These are phyloP conservation scores for Exaiptasia diaphana DNA, from an alignment of 64 coral and sea anemone genomes.

Conservation along the genomic window DNA sequence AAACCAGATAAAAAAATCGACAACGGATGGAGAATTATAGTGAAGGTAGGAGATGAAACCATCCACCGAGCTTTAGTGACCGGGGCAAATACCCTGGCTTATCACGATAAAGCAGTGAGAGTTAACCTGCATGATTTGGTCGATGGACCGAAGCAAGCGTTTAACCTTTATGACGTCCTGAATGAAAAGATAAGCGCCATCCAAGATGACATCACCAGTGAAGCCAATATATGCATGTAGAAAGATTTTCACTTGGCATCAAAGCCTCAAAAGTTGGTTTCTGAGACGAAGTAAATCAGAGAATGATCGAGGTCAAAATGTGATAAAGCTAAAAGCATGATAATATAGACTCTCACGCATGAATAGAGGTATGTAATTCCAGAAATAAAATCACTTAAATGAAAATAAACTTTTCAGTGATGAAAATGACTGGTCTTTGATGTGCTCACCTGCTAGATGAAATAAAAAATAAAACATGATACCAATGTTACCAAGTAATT, in stretches of 20 bases:
- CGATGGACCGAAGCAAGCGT: not conserved
- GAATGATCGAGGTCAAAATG: too few relatives aligned
- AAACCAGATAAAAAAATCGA: not conserved
- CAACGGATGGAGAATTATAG: not conserved
- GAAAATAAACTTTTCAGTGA: too few relatives aligned
- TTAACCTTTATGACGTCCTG: not conserved
- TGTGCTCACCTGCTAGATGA: too few relatives aligned
- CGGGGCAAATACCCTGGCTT: slow-evolving; percentile 13
- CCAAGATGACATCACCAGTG: slow-evolving; percentile 1
- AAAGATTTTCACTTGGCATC: not conserved
- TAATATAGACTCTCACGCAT: not conserved
- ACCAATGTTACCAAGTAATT: too few relatives aligned
- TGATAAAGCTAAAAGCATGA: too few relatives aligned
- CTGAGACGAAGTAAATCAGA: too few relatives aligned
- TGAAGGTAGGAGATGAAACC: not conserved
- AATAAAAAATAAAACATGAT: too few relatives aligned
- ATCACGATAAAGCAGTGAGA: too few relatives aligned
- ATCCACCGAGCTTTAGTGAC: not conserved
- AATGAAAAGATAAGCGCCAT: not conserved
- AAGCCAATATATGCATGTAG: slow-evolving; percentile 1
- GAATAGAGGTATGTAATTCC: too few relatives aligned
- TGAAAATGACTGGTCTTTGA: too few relatives aligned
- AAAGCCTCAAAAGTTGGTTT: too few relatives aligned
- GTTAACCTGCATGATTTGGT: not conserved
- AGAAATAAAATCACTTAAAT: too few relatives aligned